Percentiles rank a stretch among this genome's conserved stretches.
Evolutionary conservation across 2,888 invertebrate genomes (phyloP).

Genomic region (Prosapia bicincta): DNA sequence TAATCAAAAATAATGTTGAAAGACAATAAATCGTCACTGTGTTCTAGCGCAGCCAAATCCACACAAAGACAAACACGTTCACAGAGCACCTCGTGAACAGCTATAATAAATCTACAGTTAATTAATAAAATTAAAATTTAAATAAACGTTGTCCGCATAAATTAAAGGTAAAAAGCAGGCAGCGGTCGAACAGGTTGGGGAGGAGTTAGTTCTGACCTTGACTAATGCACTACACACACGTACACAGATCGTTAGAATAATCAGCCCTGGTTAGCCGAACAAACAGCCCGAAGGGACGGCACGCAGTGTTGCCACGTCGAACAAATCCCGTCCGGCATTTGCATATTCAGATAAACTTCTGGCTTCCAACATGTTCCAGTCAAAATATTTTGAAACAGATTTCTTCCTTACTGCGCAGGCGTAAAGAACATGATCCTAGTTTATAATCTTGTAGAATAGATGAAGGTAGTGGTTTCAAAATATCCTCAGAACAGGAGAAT

Average conservation of each 20-base stretch:
- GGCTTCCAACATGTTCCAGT: background rate
- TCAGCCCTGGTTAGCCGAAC: constrained; percentile 17
- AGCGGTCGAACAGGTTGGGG: background rate
- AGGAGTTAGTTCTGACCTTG: constrained; percentile 1
- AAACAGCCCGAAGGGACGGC: constrained; percentile 8
- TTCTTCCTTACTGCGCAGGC: background rate
- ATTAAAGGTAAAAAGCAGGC: background rate
- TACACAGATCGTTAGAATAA: constrained; percentile 11
- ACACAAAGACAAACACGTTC: background rate
- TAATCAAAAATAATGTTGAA: too few relatives aligned
- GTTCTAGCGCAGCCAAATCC: too few relatives aligned
- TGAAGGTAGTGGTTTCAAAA: too few relatives aligned
- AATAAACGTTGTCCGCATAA: background rate
- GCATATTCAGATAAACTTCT: background rate
- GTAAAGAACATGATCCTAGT: too few relatives aligned
- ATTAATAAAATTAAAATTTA: background rate
- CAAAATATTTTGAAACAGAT: background rate
- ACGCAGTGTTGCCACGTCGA: constrained; percentile 9
- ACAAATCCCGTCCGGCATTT: background rate
- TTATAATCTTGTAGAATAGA: too few relatives aligned
- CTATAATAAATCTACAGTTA: background rate
- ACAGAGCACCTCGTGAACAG: background rate
- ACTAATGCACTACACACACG: constrained; percentile 15
- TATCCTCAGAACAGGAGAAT: too few relatives aligned
- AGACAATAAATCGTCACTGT: too few relatives aligned